Percentiles rank a stretch among this genome's conserved stretches.
These are phyloP conservation scores for Manis crassicaudata DNA, from an alignment of 2,797 vertebrate species.

Conservation along the genomic window DNA sequence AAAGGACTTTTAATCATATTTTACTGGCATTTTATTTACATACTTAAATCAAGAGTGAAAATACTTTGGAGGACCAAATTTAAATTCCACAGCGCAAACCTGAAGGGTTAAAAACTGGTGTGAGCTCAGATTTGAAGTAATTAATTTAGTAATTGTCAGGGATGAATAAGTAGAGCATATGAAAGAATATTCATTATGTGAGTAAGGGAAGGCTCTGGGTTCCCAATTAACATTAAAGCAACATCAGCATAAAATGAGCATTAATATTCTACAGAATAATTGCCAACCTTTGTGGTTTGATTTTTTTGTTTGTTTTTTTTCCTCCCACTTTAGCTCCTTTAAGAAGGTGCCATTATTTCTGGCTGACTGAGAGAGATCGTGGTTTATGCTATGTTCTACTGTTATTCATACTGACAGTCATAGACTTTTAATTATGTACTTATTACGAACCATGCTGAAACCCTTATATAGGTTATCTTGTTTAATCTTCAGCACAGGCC, in stretches of 20 bases:
- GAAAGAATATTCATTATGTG: slow-evolving; percentile 82
- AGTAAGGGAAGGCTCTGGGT: slow-evolving; percentile 78
- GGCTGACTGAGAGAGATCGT: not conserved
- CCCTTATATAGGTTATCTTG: not conserved
- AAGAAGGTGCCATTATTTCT: not conserved
- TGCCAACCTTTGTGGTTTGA: slow-evolving; percentile 33
- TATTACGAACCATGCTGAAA: not conserved
- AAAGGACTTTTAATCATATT: slow-evolving; percentile 73
- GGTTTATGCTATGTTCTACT: not conserved
- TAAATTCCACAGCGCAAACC: slow-evolving; percentile 66
- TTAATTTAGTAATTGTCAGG: slow-evolving; percentile 85
- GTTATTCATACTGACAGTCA: not conserved
- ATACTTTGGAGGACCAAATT: slow-evolving; percentile 70
- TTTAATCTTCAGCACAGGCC: not conserved
- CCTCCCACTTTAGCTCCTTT: not conserved
- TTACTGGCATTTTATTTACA: slow-evolving; percentile 64
- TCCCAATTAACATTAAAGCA: slow-evolving; percentile 85
- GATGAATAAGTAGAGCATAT: slow-evolving; percentile 71
- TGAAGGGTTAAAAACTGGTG: slow-evolving; percentile 79
- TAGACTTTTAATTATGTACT: not conserved
- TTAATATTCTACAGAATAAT: slow-evolving; percentile 81
- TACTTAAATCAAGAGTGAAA: slow-evolving; percentile 33
- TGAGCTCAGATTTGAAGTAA: slow-evolving; percentile 77
- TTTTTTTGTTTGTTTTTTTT: not conserved
- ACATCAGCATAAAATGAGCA: slow-evolving; percentile 82